Evolutionary conservation across 1,140 invertebrate species (phyloP), one percentile per base, ranked within the genome.

Genomic region (Pseudomyrmex pallidus): DNA sequence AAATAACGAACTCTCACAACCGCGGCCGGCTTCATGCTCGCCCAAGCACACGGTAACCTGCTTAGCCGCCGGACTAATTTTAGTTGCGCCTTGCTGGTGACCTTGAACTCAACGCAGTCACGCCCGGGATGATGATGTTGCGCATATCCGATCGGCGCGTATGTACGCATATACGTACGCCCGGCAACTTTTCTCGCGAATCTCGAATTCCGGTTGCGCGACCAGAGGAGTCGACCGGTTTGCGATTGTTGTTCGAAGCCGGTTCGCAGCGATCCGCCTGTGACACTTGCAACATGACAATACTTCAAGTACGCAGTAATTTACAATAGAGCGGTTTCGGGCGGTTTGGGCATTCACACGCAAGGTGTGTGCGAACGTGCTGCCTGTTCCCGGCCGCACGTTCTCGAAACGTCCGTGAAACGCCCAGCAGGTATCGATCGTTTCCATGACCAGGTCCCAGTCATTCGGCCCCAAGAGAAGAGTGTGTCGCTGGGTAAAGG

Each of bases 341-440:
- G 48, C 50, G 50, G 50, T 54, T 66, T 35, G 52, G 17, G 0
- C 46, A 13, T 1, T 17, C 46, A 17, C 48, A 20, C 2, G 17
- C 44, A 4, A 61, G 46, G 78, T 35, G 83, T 54, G 35, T 57
- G 56, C 56, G 13, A n/a, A 10, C 9, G 56, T 17, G 25, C 61
- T 20, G 35, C 35, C 35, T 35, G 35, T 35, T 35, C 35, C 66
- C 61, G 56, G 77, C 15, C 13, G 64, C 44, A 72, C 22, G 66
- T 85, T 85, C 83, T 72, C 52, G 74, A 80, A 86, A 46, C 70
- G 22, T 86, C 74, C 61, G 25, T 50, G 86, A 68, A 72, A 66
- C 72, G 59, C 70, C 64, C 67, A 20, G 54, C 50, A 35, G 35
- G 35, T 88, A 88, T 88, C 52, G 83, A 88, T 87, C 85, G 52